Evolutionary conservation across 2,113 vertebrate genomes (phyloP), one percentile per base, ranked within the genome.

Genomic region (Lepus americanus): DNA sequence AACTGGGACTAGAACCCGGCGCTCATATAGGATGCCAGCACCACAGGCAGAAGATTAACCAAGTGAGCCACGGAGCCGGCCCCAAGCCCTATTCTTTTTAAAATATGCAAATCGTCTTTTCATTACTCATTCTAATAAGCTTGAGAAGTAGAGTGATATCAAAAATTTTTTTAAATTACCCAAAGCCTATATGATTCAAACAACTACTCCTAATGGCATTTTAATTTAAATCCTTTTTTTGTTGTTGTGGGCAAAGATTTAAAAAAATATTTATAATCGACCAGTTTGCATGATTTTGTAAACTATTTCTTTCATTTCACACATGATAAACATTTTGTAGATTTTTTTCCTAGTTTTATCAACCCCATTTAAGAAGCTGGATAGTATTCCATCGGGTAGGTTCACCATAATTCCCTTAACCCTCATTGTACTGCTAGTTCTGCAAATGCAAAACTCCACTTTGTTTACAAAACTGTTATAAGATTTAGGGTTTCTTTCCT

Each of bases 61-160:
- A 44, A 44, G 39, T 44, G 6, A 44, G 39, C 39, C 39, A 6
- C 39, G 5, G 6, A 44, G 39, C 39, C 39, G 39, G 5, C 4
- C 39, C 39, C 39, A 44, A 44, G 33, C 2, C 33, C 27, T 86
- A 39, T 1, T 64, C 12, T 31, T 72, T 67, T 76, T 49, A 67
- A 95, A 96, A 89, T 78, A 86, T 86, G 14, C 17, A 44, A 33
- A 49, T 93, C 89, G 44, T 51, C 17, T 86, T 96, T 93, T 70
- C 25, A 80, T 81, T 92, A 80, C 85, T 93, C 11, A 82, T 81
- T 64, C 64, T 51, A 59, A 11, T 66, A 84, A 61, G 16, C 59
- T 72, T 89, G 51, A 22, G 86, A 96, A 96, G 72, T 84, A 88
- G 25, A 94, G 13, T 89, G 33, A 93, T 83, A 73, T 74, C 10